A percentile compares a stretch with the other conserved stretches of the same genome.
Evolutionary conservation across 2,797 vertebrate genomes (phyloP).

Genomic region (Tympanoctomys barrerae): DNA sequence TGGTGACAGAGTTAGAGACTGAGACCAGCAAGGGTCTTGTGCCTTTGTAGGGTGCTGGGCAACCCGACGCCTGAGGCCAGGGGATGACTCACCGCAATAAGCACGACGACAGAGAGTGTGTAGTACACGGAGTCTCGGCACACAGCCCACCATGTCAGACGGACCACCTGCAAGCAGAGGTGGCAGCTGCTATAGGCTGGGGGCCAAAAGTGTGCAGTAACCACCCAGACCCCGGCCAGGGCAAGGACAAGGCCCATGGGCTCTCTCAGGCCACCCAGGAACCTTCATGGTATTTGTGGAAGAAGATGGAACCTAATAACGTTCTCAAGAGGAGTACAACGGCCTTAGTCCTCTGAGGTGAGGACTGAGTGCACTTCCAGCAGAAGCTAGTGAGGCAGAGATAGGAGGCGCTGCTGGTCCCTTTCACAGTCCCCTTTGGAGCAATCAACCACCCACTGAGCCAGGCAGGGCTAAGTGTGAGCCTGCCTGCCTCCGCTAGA

Average conservation of each 20-base stretch:
- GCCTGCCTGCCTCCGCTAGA: fast-evolving
- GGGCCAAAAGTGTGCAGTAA: background rate
- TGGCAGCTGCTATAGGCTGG: background rate
- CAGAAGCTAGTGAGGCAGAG: background rate
- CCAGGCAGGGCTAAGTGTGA: background rate
- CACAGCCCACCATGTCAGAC: constrained; percentile 96
- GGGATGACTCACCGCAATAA: constrained; percentile 94
- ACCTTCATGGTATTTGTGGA: background rate
- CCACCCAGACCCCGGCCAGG: background rate
- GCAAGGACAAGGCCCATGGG: background rate
- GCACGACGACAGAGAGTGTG: constrained; percentile 94
- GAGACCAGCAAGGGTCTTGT: background rate
- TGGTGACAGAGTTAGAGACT: background rate
- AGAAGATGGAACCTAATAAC: background rate
- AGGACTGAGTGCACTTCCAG: fast-evolving
- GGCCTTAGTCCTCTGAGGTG: background rate
- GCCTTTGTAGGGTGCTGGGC: background rate
- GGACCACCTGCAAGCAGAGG: constrained; percentile 93
- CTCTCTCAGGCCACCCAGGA: background rate
- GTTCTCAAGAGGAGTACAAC: background rate
- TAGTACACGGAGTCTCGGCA: constrained; percentile 98
- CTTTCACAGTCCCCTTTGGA: background rate
- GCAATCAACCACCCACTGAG: background rate
- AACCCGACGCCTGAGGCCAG: background rate
- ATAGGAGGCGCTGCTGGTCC: background rate